These are phyloP conservation scores for Tenthredo livida DNA, from an alignment of 2,888 invertebrate genomes.

Conservation along the genomic window DNA sequence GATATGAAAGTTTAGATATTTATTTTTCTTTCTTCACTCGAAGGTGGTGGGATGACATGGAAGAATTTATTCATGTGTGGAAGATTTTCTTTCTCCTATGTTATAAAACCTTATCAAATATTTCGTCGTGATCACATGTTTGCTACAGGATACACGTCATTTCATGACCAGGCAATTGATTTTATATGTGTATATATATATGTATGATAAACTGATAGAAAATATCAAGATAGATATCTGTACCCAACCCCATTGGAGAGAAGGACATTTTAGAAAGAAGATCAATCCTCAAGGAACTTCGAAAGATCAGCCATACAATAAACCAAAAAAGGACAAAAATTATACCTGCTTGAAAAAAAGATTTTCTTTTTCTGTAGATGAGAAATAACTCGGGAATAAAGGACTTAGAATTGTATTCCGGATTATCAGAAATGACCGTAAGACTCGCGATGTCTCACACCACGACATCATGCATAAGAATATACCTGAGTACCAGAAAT, in stretches of 20 bases:
- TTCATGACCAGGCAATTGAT: not conserved
- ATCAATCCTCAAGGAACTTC: not conserved
- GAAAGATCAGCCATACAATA: not conserved
- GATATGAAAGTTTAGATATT: not conserved
- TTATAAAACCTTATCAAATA: not conserved
- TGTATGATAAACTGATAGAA: not conserved
- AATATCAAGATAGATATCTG: not conserved
- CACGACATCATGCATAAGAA: not conserved
- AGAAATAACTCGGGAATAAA: not conserved
- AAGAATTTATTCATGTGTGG: not conserved
- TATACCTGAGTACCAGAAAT: not conserved
- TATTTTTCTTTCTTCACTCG: not conserved
- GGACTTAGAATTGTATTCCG: not conserved
- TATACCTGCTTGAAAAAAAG: not conserved
- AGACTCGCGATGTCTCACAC: not conserved
- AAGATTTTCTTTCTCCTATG: not conserved
- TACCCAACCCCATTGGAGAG: not conserved
- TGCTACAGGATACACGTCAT: not conserved
- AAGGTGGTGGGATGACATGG: not conserved
- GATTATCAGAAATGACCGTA: not conserved
- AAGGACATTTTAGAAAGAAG: not conserved
- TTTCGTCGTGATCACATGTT: not conserved
- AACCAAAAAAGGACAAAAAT: not conserved
- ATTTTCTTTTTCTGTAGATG: not conserved
- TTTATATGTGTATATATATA: too few species aligned